Evolutionary conservation across 2,888 invertebrate species (phyloP).

Genomic region (Paralinhomoeus sp.): DNA sequence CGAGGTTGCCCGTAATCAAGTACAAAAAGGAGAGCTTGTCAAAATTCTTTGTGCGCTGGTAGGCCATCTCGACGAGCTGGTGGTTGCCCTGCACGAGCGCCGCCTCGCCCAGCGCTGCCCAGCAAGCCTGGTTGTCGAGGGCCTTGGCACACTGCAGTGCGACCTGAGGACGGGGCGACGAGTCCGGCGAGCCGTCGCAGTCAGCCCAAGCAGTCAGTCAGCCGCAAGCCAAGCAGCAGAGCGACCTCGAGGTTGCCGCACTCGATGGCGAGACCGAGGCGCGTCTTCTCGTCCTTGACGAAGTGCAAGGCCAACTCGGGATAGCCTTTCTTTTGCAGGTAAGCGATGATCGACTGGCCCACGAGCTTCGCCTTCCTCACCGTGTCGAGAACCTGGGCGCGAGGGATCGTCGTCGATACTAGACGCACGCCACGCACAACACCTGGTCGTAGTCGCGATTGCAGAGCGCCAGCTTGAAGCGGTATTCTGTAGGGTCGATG

Average conservation of each 20-base stretch:
- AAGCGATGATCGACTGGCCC: conserved; percentile 95
- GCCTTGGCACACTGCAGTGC: conserved; percentile 85
- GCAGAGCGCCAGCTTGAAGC: conserved; percentile 84
- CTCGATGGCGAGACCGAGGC: conserved; percentile 78
- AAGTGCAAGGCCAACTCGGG: conserved; percentile 96
- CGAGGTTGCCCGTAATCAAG: conserved; percentile 79
- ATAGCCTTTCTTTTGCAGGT: conserved; percentile 87
- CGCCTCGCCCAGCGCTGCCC: conserved; percentile 81
- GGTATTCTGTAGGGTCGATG: conserved; percentile 91
- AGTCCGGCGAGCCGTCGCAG: too few species aligned
- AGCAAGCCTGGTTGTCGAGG: conserved; percentile 73
- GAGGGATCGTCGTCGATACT: too few species aligned
- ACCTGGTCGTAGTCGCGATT: conserved; percentile 84
- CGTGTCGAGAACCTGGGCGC: conserved; percentile 58
- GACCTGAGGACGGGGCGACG: too few species aligned
- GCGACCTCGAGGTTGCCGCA: conserved; percentile 94
- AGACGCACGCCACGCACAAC: too few species aligned
- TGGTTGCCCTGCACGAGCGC: conserved; percentile 48
- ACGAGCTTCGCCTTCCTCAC: conserved; percentile 84
- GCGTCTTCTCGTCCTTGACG: conserved; percentile 84
- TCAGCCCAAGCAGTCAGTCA: too few species aligned
- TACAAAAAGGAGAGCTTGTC: conserved; percentile 93
- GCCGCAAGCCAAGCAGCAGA: too few species aligned
- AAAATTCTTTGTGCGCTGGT: conserved; percentile 96
- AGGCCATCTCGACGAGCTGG: conserved; percentile 85